Percentiles rank a stretch among this genome's conserved stretches.
These are phyloP conservation scores for Chrysina gloriosa DNA, from an alignment of 2,888 invertebrate species.

Conservation along the genomic window DNA sequence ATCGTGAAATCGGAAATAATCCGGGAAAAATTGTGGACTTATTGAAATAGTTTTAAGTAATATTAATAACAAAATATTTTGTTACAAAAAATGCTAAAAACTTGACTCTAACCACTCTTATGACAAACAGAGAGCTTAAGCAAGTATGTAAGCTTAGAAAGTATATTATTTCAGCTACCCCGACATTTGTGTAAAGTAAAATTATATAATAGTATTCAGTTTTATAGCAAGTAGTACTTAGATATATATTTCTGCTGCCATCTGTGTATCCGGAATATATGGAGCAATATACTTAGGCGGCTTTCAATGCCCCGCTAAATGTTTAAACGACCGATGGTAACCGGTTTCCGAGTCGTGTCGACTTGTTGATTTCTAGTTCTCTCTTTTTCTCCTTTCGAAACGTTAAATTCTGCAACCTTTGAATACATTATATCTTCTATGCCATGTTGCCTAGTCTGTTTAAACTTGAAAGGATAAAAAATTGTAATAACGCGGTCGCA, in stretches of 20 bases:
- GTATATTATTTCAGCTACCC: no score
- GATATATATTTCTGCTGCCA: neutral
- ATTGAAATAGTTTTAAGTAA: no score
- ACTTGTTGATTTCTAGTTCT: slow-evolving; percentile 31
- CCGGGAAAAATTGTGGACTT: no score
- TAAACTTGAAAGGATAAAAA: slow-evolving; percentile 8
- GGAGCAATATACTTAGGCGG: slow-evolving; percentile 18
- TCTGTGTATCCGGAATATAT: neutral
- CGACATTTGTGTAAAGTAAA: no score
- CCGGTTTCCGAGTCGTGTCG: slow-evolving; percentile 23
- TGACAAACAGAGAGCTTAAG: no score
- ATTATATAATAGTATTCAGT: no score
- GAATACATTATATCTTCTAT: slow-evolving; percentile 28
- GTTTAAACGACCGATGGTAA: slow-evolving; percentile 18
- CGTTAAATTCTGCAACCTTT: slow-evolving; percentile 37
- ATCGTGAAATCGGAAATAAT: no score
- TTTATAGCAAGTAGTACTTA: no score
- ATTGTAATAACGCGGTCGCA: slow-evolving; percentile 19
- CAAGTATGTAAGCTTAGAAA: no score
- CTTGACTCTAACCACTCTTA: no score
- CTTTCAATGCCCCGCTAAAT: slow-evolving; percentile 20
- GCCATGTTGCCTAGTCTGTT: slow-evolving; percentile 25
- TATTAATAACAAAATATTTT: no score
- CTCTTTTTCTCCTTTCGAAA: slow-evolving; percentile 30
- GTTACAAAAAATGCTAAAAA: no score